phyloP scores from a whole-genome alignment of 1,140 invertebrate species.

The Acromyrmex echinatior region DNA sequence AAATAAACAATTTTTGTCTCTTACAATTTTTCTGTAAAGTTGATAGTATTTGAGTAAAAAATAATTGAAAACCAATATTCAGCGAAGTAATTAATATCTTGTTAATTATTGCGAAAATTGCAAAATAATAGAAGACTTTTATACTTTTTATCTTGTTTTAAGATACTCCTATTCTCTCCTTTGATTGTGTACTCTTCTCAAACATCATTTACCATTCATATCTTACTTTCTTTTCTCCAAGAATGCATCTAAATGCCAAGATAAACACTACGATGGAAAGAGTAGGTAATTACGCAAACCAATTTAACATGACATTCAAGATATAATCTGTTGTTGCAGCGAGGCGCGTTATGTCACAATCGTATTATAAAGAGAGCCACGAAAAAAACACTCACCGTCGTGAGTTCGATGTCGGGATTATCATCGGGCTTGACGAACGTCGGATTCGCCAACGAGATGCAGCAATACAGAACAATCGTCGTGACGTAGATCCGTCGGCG shows the following conservation, averaged over 20 bases:
- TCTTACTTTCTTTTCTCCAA: not conserved
- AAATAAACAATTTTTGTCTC: too few relatives aligned
- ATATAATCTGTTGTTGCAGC: not conserved
- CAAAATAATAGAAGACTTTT: too few relatives aligned
- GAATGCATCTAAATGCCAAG: not conserved
- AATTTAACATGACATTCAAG: conserved; percentile 25
- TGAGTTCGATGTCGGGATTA: conserved; percentile 33
- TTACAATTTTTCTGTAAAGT: too few relatives aligned
- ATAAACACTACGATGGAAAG: not conserved
- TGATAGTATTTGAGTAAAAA: too few relatives aligned
- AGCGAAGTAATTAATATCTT: too few relatives aligned
- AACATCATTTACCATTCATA: not conserved
- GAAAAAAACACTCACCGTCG: conserved; percentile 48
- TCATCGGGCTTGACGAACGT: not conserved
- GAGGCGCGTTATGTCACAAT: not conserved
- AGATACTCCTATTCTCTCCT: too few relatives aligned
- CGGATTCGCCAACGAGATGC: not conserved
- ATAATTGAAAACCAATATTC: too few relatives aligned
- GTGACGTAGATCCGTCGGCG: not conserved
- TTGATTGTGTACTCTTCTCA: too few relatives aligned
- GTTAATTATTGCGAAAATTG: too few relatives aligned
- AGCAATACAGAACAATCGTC: not conserved
- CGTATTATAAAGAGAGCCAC: not conserved
- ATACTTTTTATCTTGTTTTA: too few relatives aligned
- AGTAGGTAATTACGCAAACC: conserved; percentile 8